Evolutionary conservation across 2,113 vertebrate genomes (phyloP).

Genomic region (Mola mola): DNA sequence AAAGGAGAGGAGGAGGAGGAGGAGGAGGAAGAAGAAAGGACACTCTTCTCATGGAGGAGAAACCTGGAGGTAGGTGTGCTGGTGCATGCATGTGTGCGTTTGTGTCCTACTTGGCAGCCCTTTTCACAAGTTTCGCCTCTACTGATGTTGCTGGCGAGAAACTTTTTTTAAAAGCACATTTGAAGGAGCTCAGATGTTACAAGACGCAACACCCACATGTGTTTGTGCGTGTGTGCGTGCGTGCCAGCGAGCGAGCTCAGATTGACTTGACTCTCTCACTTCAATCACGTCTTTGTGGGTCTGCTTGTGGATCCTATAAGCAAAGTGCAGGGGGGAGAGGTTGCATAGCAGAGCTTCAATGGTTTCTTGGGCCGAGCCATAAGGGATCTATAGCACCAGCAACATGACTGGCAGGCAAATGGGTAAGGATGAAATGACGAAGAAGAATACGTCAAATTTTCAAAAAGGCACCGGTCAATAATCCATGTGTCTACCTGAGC

Average conservation of each 20-base stretch:
- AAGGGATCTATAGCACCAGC: conserved; percentile 66
- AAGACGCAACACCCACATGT: conserved; percentile 77
- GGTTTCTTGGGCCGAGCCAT: conserved; percentile 63
- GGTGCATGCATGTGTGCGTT: conserved; percentile 40
- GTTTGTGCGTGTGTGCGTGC: conserved; percentile 55
- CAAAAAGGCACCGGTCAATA: conserved; percentile 58
- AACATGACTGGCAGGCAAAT: conserved; percentile 71
- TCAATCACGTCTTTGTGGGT: conserved; percentile 76
- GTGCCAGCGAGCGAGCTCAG: conserved; percentile 58
- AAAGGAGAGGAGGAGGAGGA: conserved; percentile 30
- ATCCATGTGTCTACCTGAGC: conserved; percentile 49
- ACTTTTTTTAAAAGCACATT: conserved; percentile 79
- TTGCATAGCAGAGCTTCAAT: conserved; percentile 66
- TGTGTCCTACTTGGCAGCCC: conserved; percentile 70
- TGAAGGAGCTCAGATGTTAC: conserved; percentile 77
- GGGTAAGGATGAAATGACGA: conserved; percentile 59
- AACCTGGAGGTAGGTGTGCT: conserved; percentile 62
- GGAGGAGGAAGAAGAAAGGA: conserved; percentile 51
- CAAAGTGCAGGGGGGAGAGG: conserved; percentile 67
- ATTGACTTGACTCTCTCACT: conserved; percentile 77
- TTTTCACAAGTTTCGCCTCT: conserved; percentile 75
- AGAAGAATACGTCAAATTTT: conserved; percentile 62
- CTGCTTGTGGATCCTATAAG: conserved; percentile 76
- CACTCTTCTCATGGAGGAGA: conserved; percentile 56
- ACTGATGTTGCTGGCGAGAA: conserved; percentile 77